Percentiles rank a stretch among this genome's conserved stretches.
Conservation (phyloP, 2,797 vertebrate species). For the Sarcoramphus papa region DNA sequence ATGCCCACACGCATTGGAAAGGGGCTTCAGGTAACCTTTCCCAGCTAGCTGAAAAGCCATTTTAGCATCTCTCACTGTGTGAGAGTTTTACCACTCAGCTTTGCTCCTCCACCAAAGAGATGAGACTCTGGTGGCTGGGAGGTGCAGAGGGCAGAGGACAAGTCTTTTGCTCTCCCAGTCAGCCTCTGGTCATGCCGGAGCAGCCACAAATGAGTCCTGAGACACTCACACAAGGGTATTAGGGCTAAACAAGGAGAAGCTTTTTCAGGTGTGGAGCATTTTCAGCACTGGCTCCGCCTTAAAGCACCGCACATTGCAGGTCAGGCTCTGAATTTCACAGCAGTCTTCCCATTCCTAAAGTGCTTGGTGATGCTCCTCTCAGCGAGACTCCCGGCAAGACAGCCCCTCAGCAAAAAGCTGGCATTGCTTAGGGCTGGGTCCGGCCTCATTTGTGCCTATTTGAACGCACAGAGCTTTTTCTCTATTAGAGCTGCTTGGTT, state of each 20-base stretch:
- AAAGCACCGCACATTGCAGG: accelerated
- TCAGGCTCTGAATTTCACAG: neutral
- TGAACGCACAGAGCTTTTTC: neutral
- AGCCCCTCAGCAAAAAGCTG: neutral
- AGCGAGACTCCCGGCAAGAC: neutral
- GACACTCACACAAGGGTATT: neutral
- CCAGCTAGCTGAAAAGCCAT: neutral
- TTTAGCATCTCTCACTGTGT: neutral
- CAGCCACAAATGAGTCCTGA: neutral
- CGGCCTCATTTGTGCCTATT: neutral
- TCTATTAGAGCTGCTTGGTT: neutral
- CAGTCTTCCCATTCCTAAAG: neutral
- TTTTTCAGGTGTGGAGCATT: neutral
- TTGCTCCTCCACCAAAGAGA: neutral
- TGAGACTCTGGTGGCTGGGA: neutral
- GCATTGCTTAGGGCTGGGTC: neutral
- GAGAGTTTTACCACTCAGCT: neutral
- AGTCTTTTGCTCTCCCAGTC: neutral
- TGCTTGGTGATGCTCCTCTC: neutral
- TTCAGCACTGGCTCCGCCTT: neutral
- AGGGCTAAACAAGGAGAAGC: neutral
- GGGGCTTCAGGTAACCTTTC: neutral
- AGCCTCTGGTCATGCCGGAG: neutral
- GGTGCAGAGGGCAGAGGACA: neutral
- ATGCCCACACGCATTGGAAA: neutral